Evolutionary conservation across 2,888 invertebrate genomes (phyloP).

Genomic region (Monochamus alternatus): DNA sequence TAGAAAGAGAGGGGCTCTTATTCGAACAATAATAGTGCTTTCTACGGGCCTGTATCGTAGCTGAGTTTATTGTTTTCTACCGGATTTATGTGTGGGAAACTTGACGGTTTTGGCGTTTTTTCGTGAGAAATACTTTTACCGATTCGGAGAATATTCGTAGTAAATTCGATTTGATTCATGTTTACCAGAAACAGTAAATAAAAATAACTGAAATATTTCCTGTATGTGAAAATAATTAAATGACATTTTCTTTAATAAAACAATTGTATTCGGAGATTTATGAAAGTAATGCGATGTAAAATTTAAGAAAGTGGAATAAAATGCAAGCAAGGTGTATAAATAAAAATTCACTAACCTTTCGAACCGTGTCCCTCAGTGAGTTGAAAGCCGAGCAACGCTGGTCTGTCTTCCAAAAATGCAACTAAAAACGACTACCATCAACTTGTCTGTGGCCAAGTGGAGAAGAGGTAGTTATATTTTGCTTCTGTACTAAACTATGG

Average conservation of each 20-base stretch:
- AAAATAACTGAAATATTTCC: no score
- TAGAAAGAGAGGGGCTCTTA: constrained; percentile 39
- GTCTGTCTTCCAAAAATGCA: constrained; percentile 26
- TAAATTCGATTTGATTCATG: not conserved
- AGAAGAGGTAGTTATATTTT: constrained; percentile 60
- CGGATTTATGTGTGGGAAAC: constrained; percentile 17
- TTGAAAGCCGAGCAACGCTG: constrained; percentile 6
- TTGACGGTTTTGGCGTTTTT: not conserved
- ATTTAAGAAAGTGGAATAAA: no score
- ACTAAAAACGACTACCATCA: constrained; percentile 33
- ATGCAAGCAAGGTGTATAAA: constrained; percentile 4
- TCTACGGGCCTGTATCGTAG: not conserved
- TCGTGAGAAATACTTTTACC: not conserved
- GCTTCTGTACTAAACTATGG: constrained; percentile 71
- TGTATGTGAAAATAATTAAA: not conserved
- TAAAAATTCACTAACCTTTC: constrained; percentile 38
- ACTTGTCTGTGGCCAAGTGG: constrained; percentile 37
- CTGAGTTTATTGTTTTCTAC: constrained; percentile 17
- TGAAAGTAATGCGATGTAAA: no score
- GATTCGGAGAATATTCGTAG: not conserved
- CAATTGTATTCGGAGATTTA: not conserved
- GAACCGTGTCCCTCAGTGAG: not conserved
- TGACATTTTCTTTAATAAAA: not conserved
- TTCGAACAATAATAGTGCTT: constrained; percentile 30
- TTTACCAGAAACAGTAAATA: not conserved